Conservation (phyloP, 2,113 vertebrate genomes). For the Brachionichthys hirsutus region DNA sequence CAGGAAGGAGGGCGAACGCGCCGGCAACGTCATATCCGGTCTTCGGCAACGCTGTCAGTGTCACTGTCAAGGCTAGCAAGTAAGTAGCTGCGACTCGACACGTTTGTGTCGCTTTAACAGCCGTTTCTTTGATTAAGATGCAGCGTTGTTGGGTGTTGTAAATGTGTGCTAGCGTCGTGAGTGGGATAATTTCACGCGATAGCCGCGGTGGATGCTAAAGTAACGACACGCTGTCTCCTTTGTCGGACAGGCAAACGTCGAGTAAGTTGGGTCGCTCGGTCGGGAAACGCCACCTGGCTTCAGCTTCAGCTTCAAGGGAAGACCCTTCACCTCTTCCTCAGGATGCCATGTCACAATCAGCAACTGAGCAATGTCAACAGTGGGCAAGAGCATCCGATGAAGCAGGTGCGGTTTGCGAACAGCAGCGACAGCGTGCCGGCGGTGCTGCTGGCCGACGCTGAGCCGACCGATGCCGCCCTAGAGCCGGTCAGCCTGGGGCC, state of each 20-base stretch:
- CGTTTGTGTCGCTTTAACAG: too few species aligned
- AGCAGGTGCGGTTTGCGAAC: constrained; percentile 80
- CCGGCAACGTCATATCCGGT: constrained; percentile 60
- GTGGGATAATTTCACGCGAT: neutral
- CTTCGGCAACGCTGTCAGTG: neutral
- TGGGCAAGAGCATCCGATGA: constrained; percentile 68
- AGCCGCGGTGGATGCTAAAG: constrained; percentile 27
- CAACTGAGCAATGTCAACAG: constrained; percentile 72
- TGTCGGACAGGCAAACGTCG: constrained; percentile 15
- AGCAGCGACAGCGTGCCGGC: constrained; percentile 48
- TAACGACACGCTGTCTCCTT: constrained; percentile 55
- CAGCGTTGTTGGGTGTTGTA: neutral
- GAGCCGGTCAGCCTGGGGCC: constrained; percentile 66
- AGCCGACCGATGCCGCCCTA: constrained; percentile 44
- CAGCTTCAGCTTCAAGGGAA: neutral
- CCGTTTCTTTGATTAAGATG: neutral
- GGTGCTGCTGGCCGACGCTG: constrained; percentile 44
- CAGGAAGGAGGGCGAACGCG: constrained; percentile 23
- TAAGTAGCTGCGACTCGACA: neutral
- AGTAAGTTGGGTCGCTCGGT: constrained; percentile 6
- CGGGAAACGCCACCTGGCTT: constrained; percentile 10
- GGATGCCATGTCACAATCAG: constrained; percentile 84
- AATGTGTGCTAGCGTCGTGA: neutral
- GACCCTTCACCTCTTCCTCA: constrained; percentile 19
- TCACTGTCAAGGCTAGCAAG: constrained; percentile 49